phyloP scores from a whole-genome alignment of 2,888 invertebrate genomes.

The Ophioninae sp. region DNA sequence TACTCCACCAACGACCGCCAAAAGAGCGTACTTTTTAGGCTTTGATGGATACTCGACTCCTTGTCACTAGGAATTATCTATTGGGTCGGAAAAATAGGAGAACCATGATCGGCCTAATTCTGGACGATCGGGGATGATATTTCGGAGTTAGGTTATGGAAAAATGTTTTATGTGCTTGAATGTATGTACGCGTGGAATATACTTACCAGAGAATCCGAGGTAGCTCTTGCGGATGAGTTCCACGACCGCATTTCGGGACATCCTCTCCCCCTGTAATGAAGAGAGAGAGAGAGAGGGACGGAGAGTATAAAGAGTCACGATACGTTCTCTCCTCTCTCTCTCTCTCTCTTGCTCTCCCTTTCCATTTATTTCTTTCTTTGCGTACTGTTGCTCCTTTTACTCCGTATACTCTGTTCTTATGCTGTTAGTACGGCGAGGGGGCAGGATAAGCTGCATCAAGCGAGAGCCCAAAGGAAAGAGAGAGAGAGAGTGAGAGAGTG shows the following conservation, averaged over 20 bases:
- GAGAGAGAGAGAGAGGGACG: constrained; percentile 20
- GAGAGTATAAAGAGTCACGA: constrained; percentile 31
- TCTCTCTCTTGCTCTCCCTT: constrained; percentile 11
- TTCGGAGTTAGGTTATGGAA: constrained; percentile 8
- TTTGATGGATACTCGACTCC: no score
- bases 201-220: constrained; percentile 42
- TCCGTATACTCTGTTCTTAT: constrained; percentile 40
- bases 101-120: no score
- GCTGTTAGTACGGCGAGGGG: constrained; percentile 45
- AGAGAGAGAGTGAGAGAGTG: constrained; percentile 36
- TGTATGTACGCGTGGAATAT: constrained; percentile 11
- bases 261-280: constrained; percentile 47
- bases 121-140: no score
- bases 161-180: background rate
- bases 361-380: constrained; percentile 36
- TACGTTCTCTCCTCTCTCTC: constrained; percentile 15
- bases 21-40: no score
- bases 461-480: background rate
- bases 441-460: constrained; percentile 43
- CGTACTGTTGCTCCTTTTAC: constrained; percentile 50
- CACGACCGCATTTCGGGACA: constrained; percentile 80
- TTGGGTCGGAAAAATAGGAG: no score
- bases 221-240: constrained; percentile 75
- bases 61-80: no score
- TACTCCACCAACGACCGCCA: no score